These are phyloP conservation scores for Rhabdomys dilectus DNA, from an alignment of 2,113 vertebrate genomes.

Conservation along the genomic window DNA sequence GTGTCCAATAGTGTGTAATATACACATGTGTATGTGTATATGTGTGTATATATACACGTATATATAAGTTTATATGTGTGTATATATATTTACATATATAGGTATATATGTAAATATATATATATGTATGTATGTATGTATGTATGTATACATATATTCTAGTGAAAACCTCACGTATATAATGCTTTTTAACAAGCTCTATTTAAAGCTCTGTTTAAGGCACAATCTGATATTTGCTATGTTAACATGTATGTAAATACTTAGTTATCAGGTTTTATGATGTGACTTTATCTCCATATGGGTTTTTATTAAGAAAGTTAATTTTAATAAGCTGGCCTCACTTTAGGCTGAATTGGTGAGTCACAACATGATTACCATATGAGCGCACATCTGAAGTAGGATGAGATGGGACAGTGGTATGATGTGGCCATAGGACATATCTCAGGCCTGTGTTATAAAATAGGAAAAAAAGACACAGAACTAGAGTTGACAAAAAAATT, in stretches of 20 bases:
- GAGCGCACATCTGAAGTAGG: background rate
- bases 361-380: background rate
- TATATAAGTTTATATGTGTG: no score
- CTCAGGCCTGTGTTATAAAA: background rate
- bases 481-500: background rate
- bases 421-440: background rate
- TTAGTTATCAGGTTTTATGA: background rate
- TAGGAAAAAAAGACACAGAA: background rate
- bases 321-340: conserved; percentile 4
- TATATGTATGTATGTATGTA: no score
- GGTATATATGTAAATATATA: no score
- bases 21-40: background rate
- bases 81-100: no score
- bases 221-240: background rate
- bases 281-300: conserved; percentile 21
- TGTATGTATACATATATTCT: background rate
- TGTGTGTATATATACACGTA: no score
- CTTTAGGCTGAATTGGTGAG: background rate
- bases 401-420: background rate
- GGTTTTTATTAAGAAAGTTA: conserved; percentile 53
- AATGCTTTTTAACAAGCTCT: background rate
- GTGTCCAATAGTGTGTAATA: background rate
- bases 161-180: background rate
- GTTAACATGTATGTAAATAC: background rate
- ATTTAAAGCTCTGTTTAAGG: background rate